Evolutionary conservation across 2,797 vertebrate genomes (phyloP), one percentile per base, ranked within the genome.

Genomic region (Gymnodraco acuticeps): DNA sequence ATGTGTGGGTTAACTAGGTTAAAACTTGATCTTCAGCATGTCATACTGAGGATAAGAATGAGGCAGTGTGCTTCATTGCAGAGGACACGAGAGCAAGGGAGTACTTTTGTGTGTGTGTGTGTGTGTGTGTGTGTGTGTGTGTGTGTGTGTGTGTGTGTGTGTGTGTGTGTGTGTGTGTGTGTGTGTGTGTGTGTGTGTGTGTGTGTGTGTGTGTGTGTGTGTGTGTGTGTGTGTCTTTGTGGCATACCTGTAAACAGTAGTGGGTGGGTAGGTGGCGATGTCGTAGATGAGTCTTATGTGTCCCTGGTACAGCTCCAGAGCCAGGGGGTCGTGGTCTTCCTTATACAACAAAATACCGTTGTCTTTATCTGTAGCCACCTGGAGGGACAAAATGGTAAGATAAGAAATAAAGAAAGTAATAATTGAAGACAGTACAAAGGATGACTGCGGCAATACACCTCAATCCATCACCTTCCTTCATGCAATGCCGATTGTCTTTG

Each of bases 311-410:
- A 99, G 86, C 90, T 99, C 98, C 88, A 99, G 92, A 0, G 97
- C 97, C 91, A 99, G 86, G 0, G 97, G 98, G 82, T 99, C 97
- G 0, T 96, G 96, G 91, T 98, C 97, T 2, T 97, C 97, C 84
- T 99, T 99, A 86, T 99, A 99, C 61, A 99, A 83, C 46, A 99
- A 88, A 83, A 99, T 95, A 19, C 97, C 98, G 0, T 99, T 97
- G 93, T 99, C 98, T 89, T 96, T 98, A 88, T 99, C 97, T 0
- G 98, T 98, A 65, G 97, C 96, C 82, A 99, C 96, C 98, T 99
- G 82, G 55, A 81, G 68, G 68, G 13, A 70, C 15, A 48, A 4
- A 69, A 17, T 58, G 23, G 43, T 20, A 0, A 8, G 17, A 64
- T 46, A 0, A 58, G 10, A 59, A 38, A 51, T 12, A 11, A 1